Base-by-base conservation (phyloP, 30 jellyfish, hydroid and myxozoan species). In the Pseudorhiza aurosa region DNA sequence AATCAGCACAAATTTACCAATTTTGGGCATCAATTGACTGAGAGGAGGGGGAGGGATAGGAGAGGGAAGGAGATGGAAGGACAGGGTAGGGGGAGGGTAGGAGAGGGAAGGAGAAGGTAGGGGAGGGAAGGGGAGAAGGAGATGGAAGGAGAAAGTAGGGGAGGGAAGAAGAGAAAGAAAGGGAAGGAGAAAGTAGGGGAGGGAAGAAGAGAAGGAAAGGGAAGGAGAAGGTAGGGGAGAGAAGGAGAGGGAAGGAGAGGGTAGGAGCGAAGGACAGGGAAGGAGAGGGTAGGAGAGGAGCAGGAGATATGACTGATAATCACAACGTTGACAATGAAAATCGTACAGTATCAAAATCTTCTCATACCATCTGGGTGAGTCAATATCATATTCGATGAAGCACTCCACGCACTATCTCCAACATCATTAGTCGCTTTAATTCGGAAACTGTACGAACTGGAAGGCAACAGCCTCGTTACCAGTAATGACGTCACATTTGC, bases 381-480 rank as follows among this genome's bases (percentile, higher is more conserved):
- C 0, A 56, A 33, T 7, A 75, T 26, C 2, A 77, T 32, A 32
- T 81, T 85, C n/a, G 98, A 68, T 1, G 60, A 74, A 1, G 49
- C 75, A 64, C 96, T 73, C 98, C 98, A 92, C 5, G 85, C 77
- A 65, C 98, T 92, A 29, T 83, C 81, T 8, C 98, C 98, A 0
- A 92, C 78, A 64, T 92, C 98, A 62, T 92, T 92, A 15, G 91
- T 81, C 8, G 98, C 98, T 60, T 76, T 82, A 21, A 92, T 58
- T 22, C 98, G 94, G 51, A 92, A 92, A 30, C 76, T 83, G 78
- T 92, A 92, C 8, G 89, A 67, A 57, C 93, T 77, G 1, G 93
- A 82, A 18, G 98, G 98, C 21, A 17, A 14, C 39, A 92, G 33
- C 26, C 65, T 58, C 10, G 63, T 39, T 2, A 92, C 96, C 12